Base-by-base conservation (phyloP, 2,797 vertebrate species). In the Enteromius treurensis region DNA sequence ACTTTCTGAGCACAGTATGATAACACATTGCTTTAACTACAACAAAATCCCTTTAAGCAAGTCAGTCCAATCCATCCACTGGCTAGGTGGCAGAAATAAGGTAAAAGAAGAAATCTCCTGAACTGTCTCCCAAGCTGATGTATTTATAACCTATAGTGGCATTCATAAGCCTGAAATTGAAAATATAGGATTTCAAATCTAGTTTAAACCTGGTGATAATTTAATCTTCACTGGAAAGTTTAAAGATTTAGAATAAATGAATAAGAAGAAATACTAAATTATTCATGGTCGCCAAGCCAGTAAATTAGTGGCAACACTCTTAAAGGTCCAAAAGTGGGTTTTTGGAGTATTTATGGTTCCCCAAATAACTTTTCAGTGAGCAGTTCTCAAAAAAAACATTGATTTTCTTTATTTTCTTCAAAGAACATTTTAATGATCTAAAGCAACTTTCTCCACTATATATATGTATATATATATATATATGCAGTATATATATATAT, bases 1-100 rank as follows among this genome's bases (percentile, higher is more conserved):
- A 68, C 62, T 55, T 82, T 58, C 26, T 82, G 8, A 82, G 62
- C 62, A n/a, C 62, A 58, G 62, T 58, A 42, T 55, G 64, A 77
- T 55, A 82, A 23, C 23, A 34, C 26, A 53, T 40, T 53, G 15
- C 45, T 82, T 76, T 67, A 55, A 75, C 34, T 32, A n/a, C 37
- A 42, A 21, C 71, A 45, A 37, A 53, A 53, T 53, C 42, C 37
- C 26, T 76, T 67, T 67, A 53, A 49, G 45, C 29, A 82, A 76
- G 34, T 77, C 47, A 5, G 45, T 58, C 34, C 62, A 58, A 68
- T 65, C 58, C 34, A 67, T 67, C 45, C 71, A 76, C 34, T n/a
- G 29, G 10, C 5, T 34, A 73, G 71, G 55, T 47, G 34, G 67
- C 68, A 47, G 26, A 81, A 62, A 71, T 51, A 51, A 64, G 70